Conservation (phyloP, 2,797 vertebrate species). For the Onychomys torridus region DNA sequence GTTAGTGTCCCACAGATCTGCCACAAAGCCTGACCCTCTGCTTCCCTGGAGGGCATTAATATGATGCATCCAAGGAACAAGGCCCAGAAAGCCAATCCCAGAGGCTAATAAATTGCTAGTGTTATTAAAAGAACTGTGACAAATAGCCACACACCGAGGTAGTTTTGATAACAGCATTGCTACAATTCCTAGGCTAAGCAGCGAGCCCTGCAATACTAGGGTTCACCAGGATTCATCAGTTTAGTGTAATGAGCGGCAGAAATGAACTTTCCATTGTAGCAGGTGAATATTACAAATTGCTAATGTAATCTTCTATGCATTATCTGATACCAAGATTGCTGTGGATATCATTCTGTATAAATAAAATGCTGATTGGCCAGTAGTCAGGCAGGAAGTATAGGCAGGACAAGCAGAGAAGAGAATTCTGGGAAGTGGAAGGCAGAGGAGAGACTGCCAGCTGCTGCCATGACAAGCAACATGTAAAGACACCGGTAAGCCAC, state of each 20-base stretch:
- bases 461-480: too few relatives aligned
- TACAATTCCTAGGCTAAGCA: neutral
- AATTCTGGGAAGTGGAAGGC: too few relatives aligned
- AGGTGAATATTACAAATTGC: neutral
- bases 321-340: neutral
- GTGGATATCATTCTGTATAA: too few relatives aligned
- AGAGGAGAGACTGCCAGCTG: too few relatives aligned
- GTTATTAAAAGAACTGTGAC: slow-evolving; percentile 19
- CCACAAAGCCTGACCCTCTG: neutral
- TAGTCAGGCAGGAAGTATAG: too few relatives aligned
- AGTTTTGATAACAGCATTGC: neutral
- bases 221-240: neutral
- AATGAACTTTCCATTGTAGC: neutral
- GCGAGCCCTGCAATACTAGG: neutral
- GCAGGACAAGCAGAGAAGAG: too few relatives aligned
- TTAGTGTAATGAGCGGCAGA: neutral
- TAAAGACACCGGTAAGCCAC: too few relatives aligned
- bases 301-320: neutral
- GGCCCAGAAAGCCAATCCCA: neutral
- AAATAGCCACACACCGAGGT: neutral
- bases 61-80: neutral
- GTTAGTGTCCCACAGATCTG: neutral
- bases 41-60: neutral
- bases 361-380: too few relatives aligned
- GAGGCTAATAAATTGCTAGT: neutral